Conservation (phyloP, 1,140 invertebrate species). For the Metopolophium dirhodum region DNA sequence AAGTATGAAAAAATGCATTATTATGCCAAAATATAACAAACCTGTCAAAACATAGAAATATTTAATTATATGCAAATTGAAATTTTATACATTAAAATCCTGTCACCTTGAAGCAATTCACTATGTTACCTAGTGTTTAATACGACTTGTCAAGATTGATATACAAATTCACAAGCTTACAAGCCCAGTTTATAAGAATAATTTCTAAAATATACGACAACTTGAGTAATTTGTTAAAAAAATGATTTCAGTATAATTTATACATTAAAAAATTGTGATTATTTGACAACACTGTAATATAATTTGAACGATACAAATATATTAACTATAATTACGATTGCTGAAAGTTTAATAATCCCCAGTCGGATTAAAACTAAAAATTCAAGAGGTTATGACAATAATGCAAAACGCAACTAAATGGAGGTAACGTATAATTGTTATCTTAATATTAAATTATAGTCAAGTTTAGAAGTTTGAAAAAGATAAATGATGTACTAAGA, state of each 20-base stretch:
- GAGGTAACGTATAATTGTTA: not conserved
- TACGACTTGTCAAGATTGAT: not conserved
- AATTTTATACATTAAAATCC: not conserved
- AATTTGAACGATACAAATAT: not conserved
- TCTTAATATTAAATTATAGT: not conserved
- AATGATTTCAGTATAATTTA: not conserved
- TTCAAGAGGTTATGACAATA: not conserved
- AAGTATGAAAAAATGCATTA: not conserved
- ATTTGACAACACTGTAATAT: not conserved
- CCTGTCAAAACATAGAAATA: not conserved
- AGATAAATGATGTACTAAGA: not conserved
- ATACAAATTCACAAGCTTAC: not conserved
- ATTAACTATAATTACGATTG: not conserved
- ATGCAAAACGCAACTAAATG: not conserved
- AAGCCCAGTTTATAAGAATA: not conserved
- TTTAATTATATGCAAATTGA: not conserved
- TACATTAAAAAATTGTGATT: not conserved
- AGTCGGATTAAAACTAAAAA: not conserved
- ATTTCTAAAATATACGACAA: not conserved
- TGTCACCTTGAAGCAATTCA: not conserved
- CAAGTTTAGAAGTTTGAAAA: not conserved
- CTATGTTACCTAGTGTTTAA: not conserved
- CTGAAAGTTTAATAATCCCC: not conserved
- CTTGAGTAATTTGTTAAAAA: not conserved
- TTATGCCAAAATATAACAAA: not conserved